Percentiles rank a stretch among this genome's conserved stretches.
phyloP scores from a whole-genome alignment of 2,797 vertebrate genomes.

The Etheostoma nigrum region DNA sequence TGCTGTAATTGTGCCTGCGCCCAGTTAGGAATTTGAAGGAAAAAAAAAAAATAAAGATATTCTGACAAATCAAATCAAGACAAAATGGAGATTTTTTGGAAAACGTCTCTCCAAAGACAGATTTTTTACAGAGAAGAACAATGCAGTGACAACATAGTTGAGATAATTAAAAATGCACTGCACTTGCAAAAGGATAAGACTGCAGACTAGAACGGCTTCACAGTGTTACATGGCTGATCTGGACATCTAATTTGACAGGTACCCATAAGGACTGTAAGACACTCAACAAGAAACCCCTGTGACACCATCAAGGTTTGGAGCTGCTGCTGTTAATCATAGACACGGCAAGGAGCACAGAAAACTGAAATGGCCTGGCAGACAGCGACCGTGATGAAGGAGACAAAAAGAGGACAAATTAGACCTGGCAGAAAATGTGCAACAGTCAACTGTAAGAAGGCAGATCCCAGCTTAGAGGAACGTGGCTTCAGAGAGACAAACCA shows the following conservation, averaged over 20 bases:
- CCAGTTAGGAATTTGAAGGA: background rate
- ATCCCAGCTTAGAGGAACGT: slow-evolving; percentile 12
- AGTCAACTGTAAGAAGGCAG: slow-evolving; percentile 46
- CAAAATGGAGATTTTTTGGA: slow-evolving; percentile 27
- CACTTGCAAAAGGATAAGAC: slow-evolving; percentile 2
- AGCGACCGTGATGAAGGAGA: slow-evolving; percentile 43
- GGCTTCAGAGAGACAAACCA: slow-evolving; percentile 49
- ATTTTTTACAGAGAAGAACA: slow-evolving; percentile 15
- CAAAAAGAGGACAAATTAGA: slow-evolving; percentile 61
- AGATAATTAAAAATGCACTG: slow-evolving; percentile 45
- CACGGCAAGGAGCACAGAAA: slow-evolving; percentile 18
- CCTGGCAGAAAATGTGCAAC: slow-evolving; percentile 62
- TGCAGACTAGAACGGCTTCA: slow-evolving; percentile 14
- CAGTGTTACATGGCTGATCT: background rate
- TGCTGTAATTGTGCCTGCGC: slow-evolving; percentile 35
- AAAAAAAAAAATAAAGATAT: background rate
- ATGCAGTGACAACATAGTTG: background rate
- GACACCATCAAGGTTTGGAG: slow-evolving; percentile 21
- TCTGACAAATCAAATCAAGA: slow-evolving; percentile 27
- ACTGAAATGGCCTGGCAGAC: slow-evolving; percentile 43
- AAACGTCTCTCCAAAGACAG: slow-evolving; percentile 15
- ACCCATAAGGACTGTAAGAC: slow-evolving; percentile 23
- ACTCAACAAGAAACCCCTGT: slow-evolving; percentile 8
- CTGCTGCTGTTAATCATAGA: slow-evolving; percentile 16
- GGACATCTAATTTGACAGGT: slow-evolving; percentile 32